These are phyloP conservation scores for Porites divaricata DNA, from an alignment of 92 coral and sea anemone species.

Conservation along the genomic window DNA sequence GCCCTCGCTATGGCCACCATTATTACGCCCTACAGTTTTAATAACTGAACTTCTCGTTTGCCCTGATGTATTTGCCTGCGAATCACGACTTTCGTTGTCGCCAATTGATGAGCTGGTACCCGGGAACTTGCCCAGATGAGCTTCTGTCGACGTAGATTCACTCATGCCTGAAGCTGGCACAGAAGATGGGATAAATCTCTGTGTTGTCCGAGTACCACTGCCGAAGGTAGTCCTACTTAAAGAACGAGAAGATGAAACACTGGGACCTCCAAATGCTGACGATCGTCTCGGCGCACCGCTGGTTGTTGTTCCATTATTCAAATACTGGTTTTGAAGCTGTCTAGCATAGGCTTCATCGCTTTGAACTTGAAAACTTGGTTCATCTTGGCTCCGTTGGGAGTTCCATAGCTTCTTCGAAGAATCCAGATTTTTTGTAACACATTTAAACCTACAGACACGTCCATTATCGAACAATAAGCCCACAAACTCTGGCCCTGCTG, in stretches of 20 bases:
- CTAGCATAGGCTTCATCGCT: constrained; percentile 85
- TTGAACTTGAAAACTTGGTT: constrained; percentile 78
- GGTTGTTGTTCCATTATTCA: constrained; percentile 8
- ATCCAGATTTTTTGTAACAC: constrained; percentile 71
- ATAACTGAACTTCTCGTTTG: not conserved
- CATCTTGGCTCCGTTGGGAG: constrained; percentile 46
- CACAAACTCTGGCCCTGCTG: constrained; percentile 80
- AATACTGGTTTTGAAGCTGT: constrained; percentile 69
- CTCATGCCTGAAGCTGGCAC: constrained; percentile 10
- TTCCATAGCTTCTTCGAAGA: constrained; percentile 59
- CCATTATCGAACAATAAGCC: constrained; percentile 83
- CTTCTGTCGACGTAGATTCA: constrained; percentile 5
- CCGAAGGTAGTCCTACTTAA: not conserved
- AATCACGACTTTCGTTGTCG: not conserved
- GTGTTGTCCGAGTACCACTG: constrained; percentile 13
- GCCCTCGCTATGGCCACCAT: not conserved
- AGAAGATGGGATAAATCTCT: not conserved
- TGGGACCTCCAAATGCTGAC: not conserved
- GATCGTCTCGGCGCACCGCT: constrained; percentile 17
- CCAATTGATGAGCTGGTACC: constrained; percentile 10
- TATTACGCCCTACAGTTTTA: constrained; percentile 1
- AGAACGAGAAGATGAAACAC: not conserved
- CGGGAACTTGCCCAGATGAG: not conserved
- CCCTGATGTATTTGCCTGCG: constrained; percentile 6
- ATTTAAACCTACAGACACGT: constrained; percentile 86